phyloP scores from a whole-genome alignment of 1,140 invertebrate species.

The Drosophila mojavensis region DNA sequence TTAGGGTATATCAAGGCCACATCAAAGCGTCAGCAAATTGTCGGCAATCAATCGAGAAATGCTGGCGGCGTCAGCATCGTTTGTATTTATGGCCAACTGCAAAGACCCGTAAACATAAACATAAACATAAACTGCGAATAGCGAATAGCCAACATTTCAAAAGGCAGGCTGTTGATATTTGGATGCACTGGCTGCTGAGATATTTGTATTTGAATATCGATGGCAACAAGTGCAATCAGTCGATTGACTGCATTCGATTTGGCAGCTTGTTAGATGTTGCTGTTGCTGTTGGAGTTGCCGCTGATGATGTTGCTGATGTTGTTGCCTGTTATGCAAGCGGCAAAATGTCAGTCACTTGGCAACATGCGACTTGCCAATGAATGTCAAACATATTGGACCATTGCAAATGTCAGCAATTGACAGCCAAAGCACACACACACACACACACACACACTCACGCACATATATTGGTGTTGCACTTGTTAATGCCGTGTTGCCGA shows the following conservation, averaged over 20 bases:
- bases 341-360: slow-evolving; percentile 78
- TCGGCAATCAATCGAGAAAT: slow-evolving; percentile 75
- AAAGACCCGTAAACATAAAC: slow-evolving; percentile 53
- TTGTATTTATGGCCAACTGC: slow-evolving; percentile 70
- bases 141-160: background rate
- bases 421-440: slow-evolving; percentile 57
- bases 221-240: slow-evolving; percentile 75
- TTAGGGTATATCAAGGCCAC: slow-evolving; percentile 61
- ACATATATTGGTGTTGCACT: slow-evolving; percentile 57
- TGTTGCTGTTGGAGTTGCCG: slow-evolving; percentile 33
- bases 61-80: slow-evolving; percentile 49
- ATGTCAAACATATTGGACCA: slow-evolving; percentile 79
- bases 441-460: slow-evolving; percentile 15
- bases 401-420: slow-evolving; percentile 79
- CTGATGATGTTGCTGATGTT: slow-evolving; percentile 44
- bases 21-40: slow-evolving; percentile 65
- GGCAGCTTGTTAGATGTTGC: slow-evolving; percentile 52
- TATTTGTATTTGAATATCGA: slow-evolving; percentile 72
- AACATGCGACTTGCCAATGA: slow-evolving; percentile 74
- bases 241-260: slow-evolving; percentile 76
- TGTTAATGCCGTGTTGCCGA: slow-evolving; percentile 49
- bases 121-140: slow-evolving; percentile 14
- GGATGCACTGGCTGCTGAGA: slow-evolving; percentile 57
- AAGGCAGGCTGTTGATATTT: slow-evolving; percentile 38
- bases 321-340: slow-evolving; percentile 72